Evolutionary conservation across 1,140 invertebrate species (phyloP).

Genomic region (Branchinecta lindahli): DNA sequence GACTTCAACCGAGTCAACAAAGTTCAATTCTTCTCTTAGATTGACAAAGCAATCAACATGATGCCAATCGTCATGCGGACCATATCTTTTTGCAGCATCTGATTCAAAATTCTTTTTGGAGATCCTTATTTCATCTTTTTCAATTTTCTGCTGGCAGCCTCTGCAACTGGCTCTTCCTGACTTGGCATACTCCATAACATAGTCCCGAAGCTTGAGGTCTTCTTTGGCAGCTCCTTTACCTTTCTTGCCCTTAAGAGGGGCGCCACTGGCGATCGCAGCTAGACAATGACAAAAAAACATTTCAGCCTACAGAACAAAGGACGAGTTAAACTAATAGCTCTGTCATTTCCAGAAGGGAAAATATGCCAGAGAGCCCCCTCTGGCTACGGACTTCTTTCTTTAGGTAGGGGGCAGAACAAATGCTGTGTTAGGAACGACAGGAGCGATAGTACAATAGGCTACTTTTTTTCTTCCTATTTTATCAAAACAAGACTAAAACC

Average conservation of each 20-base stretch:
- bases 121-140: conserved; percentile 62
- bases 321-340: too few species aligned
- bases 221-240: conserved; percentile 37
- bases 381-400: too few species aligned
- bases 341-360: too few species aligned
- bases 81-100: conserved; percentile 58
- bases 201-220: conserved; percentile 46
- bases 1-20: conserved; percentile 47
- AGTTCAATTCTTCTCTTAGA: conserved; percentile 53
- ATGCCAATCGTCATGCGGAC: conserved; percentile 60
- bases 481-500: too few species aligned
- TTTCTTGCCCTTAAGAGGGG: conserved; percentile 18
- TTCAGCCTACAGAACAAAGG: too few species aligned
- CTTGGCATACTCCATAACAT: conserved; percentile 72
- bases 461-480: too few species aligned
- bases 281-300: not conserved
- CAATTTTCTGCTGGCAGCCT: conserved; percentile 72
- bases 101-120: conserved; percentile 74
- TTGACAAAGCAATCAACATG: conserved; percentile 84
- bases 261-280: conserved; percentile 12
- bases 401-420: too few species aligned
- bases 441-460: too few species aligned
- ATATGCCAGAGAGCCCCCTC: too few species aligned
- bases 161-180: conserved; percentile 60
- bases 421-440: too few species aligned